phyloP scores from a whole-genome alignment of 1,140 invertebrate species.

The Rhagoletis pomonella region DNA sequence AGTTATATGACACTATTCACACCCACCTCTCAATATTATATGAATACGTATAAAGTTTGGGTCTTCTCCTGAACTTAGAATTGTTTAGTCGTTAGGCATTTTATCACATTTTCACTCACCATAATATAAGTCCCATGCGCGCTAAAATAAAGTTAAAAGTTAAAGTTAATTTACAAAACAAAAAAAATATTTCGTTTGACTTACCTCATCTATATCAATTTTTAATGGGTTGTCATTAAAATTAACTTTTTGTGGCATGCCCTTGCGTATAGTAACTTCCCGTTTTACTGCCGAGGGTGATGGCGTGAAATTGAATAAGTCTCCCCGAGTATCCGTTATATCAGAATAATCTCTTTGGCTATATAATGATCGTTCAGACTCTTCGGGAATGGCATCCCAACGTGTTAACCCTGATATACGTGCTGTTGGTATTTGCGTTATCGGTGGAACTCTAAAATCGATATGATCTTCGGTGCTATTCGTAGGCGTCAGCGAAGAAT shows the following conservation, averaged over 20 bases:
- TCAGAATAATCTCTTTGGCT: not conserved
- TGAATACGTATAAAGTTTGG: no score
- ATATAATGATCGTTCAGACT: conserved; percentile 53
- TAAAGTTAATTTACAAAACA: conserved; percentile 18
- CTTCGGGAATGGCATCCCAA: conserved; percentile 70
- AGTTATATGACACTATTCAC: no score
- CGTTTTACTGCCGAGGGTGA: conserved; percentile 66
- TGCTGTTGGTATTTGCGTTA: conserved; percentile 35
- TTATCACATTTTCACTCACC: not conserved
- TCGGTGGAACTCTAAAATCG: not conserved
- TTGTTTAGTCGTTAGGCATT: no score
- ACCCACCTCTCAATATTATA: no score
- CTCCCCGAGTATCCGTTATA: not conserved
- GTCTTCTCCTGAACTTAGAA: no score
- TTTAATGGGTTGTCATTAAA: conserved; percentile 62
- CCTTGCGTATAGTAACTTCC: conserved; percentile 68
- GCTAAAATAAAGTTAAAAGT: conserved; percentile 72
- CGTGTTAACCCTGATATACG: conserved; percentile 61
- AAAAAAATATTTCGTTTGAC: conserved; percentile 64
- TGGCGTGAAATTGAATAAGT: conserved; percentile 64
- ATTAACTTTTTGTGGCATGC: conserved; percentile 63
- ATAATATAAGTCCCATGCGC: conserved; percentile 78
- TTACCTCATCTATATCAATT: conserved; percentile 81
- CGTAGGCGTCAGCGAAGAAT: conserved; percentile 62
- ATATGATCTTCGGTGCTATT: conserved; percentile 60